phyloP scores from a whole-genome alignment of 92 coral and sea anemone species.

The Parazoanthus swiftii region DNA sequence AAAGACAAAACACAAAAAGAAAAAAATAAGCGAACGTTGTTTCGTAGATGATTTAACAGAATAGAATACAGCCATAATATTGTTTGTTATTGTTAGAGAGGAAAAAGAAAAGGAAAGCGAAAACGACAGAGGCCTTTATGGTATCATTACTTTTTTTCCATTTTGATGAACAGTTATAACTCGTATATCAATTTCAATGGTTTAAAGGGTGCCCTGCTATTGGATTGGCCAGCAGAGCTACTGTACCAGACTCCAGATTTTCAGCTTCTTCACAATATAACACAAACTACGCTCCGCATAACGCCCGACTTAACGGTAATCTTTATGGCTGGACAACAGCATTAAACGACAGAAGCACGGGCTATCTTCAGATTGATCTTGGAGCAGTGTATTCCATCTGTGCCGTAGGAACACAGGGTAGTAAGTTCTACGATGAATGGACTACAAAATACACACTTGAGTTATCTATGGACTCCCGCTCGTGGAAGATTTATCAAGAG shows the following conservation, averaged over 20 bases:
- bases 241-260: not conserved
- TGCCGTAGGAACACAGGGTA: not conserved
- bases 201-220: not conserved
- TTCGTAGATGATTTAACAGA: too few relatives aligned
- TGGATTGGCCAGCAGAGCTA: not conserved
- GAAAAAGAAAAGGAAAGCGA: too few relatives aligned
- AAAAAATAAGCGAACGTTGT: too few relatives aligned
- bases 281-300: not conserved
- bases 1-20: too few relatives aligned
- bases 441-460: not conserved
- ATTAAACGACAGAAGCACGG: not conserved
- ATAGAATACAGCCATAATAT: too few relatives aligned
- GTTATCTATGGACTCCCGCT: not conserved
- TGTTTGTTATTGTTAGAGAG: too few relatives aligned
- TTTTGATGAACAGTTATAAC: too few relatives aligned
- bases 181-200: too few relatives aligned
- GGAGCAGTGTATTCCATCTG: not conserved
- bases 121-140: too few relatives aligned
- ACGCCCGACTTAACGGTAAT: not conserved
- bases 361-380: not conserved
- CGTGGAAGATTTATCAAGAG: not conserved
- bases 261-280: not conserved
- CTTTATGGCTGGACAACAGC: not conserved
- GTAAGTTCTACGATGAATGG: not conserved
- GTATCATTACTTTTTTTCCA: too few relatives aligned